phyloP scores from a whole-genome alignment of 1,140 invertebrate genomes.

The Aphelenchoides fujianensis region DNA sequence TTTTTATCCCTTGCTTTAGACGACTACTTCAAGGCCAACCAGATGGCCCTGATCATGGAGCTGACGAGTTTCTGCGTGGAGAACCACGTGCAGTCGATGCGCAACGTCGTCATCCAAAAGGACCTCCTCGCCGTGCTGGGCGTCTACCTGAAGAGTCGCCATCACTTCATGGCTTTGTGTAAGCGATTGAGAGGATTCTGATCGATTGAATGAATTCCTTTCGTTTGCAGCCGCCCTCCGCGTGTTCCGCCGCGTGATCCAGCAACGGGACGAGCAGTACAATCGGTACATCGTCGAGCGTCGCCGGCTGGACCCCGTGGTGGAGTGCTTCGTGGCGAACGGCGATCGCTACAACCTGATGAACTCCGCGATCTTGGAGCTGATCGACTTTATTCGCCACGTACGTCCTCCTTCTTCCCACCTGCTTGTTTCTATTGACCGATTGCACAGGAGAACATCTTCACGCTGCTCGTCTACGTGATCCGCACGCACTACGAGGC shows the following conservation, averaged over 20 bases:
- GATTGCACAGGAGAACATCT: slow-evolving; percentile 56
- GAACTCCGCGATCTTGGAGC: slow-evolving; percentile 95
- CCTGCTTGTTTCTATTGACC: slow-evolving; percentile 20
- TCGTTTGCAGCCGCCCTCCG: slow-evolving; percentile 74
- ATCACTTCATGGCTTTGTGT: slow-evolving; percentile 94
- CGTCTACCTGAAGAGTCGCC: slow-evolving; percentile 92
- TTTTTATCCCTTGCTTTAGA: too few relatives aligned
- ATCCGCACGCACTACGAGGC: slow-evolving; percentile 43
- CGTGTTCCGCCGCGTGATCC: slow-evolving; percentile 93
- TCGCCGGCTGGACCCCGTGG: slow-evolving; percentile 87
- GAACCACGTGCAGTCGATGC: slow-evolving; percentile 82
- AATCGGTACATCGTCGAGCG: slow-evolving; percentile 93
- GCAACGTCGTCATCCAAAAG: slow-evolving; percentile 94
- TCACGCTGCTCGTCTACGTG: slow-evolving; percentile 50
- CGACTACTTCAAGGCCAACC: slow-evolving; percentile 90
- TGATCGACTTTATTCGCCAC: slow-evolving; percentile 89
- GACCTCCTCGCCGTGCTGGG: slow-evolving; percentile 88
- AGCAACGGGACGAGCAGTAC: slow-evolving; percentile 96
- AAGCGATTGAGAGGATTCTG: too few relatives aligned
- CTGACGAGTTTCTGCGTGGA: slow-evolving; percentile 99
- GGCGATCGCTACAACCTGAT: slow-evolving; percentile 95
- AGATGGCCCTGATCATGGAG: slow-evolving; percentile 88
- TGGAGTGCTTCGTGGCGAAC: slow-evolving; percentile 91
- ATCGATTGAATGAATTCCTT: neutral
- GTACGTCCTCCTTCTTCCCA: slow-evolving; percentile 23